These are phyloP conservation scores for Stratiolaelaps scimitus DNA, from an alignment of 1,140 invertebrate genomes.

Conservation along the genomic window DNA sequence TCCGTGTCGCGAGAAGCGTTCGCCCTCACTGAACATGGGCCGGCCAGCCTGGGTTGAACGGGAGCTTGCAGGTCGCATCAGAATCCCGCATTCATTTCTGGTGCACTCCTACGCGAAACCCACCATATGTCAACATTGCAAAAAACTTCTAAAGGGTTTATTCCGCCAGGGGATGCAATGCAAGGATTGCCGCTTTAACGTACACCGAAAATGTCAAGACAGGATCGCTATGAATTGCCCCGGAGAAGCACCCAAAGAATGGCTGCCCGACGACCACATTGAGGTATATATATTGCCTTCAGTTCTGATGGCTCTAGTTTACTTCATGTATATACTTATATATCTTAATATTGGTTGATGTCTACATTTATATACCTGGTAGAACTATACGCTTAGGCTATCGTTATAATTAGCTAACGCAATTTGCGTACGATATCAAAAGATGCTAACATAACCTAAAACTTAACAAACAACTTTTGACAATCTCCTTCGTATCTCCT, in stretches of 20 bases:
- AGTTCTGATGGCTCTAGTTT: conserved; percentile 1
- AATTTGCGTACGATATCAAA: too few species aligned
- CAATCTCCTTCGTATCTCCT: too few species aligned
- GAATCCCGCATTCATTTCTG: conserved; percentile 71
- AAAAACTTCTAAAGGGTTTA: conserved; percentile 82
- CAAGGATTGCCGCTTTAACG: conserved; percentile 73
- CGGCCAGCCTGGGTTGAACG: conserved; percentile 59
- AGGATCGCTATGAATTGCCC: conserved; percentile 90
- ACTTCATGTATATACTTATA: too few species aligned
- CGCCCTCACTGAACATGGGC: conserved; percentile 57
- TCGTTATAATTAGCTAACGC: too few species aligned
- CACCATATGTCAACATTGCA: conserved; percentile 88
- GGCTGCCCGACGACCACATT: conserved; percentile 21
- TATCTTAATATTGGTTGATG: conserved; percentile 4
- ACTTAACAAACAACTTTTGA: too few species aligned
- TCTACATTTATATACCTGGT: conserved; percentile 25
- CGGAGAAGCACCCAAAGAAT: conserved; percentile 54
- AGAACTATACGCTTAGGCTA: conserved; percentile 16
- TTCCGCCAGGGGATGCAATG: conserved; percentile 96
- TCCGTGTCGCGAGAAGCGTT: conserved; percentile 44
- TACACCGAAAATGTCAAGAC: conserved; percentile 89
- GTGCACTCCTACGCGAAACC: conserved; percentile 75
- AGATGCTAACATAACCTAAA: too few species aligned
- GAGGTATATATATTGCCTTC: background rate
- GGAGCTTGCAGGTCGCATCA: conserved; percentile 56